Conservation (phyloP, 2,797 vertebrate species). For the Dermochelys coriacea region DNA sequence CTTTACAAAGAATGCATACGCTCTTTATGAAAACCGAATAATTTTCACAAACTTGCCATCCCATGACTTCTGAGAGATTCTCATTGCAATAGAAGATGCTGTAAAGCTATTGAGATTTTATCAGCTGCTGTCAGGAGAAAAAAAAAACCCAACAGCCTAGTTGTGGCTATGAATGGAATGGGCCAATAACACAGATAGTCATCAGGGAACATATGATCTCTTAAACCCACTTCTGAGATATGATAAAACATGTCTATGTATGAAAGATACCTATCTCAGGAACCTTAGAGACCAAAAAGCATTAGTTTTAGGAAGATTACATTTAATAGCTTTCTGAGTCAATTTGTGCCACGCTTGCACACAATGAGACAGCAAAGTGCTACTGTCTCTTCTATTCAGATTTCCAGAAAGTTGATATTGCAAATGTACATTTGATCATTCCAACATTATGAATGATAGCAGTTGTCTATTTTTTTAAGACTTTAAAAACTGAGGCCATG, state of each 20-base stretch:
- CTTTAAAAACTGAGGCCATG: background rate
- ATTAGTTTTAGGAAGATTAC: slow-evolving; percentile 70
- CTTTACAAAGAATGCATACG: slow-evolving; percentile 14
- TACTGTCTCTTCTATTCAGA: slow-evolving; percentile 57
- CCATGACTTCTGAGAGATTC: slow-evolving; percentile 1
- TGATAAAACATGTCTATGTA: slow-evolving; percentile 57
- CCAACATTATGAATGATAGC: background rate
- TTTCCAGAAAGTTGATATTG: slow-evolving; percentile 58
- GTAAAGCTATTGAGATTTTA: slow-evolving; percentile 57
- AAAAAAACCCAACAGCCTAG: background rate
- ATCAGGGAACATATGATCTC: slow-evolving; percentile 53
- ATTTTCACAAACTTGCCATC: slow-evolving; percentile 38
- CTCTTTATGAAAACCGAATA: background rate
- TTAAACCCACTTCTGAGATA: slow-evolving; percentile 65
- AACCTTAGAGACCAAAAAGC: slow-evolving; percentile 55
- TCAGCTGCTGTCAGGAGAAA: slow-evolving; percentile 29
- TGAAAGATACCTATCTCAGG: slow-evolving; percentile 50
- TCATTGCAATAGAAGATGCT: slow-evolving; percentile 15
- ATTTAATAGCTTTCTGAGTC: slow-evolving; percentile 70
- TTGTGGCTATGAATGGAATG: slow-evolving; percentile 51
- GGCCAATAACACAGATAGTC: slow-evolving; percentile 52
- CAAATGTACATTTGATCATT: slow-evolving; percentile 31
- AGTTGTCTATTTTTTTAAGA: background rate
- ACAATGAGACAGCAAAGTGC: slow-evolving; percentile 49
- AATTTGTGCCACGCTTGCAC: slow-evolving; percentile 45